These are phyloP conservation scores for Rhagophthalmus giganteus DNA, from an alignment of 2,888 invertebrate species.

Conservation along the genomic window DNA sequence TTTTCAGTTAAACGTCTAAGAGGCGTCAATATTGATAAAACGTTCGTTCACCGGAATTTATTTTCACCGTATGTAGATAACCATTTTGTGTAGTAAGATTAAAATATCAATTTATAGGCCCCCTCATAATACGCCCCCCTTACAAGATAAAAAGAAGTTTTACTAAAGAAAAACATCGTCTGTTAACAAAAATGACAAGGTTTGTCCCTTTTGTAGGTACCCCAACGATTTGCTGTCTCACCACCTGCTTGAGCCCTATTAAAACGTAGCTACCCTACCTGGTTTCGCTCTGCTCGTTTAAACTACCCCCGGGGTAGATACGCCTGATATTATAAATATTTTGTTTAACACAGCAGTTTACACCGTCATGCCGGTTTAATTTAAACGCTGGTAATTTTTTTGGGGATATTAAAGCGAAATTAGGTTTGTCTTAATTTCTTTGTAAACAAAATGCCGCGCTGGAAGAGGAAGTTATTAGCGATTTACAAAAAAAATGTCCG, in stretches of 20 bases:
- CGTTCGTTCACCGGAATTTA: conserved; percentile 28
- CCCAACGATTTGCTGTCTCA: conserved; percentile 24
- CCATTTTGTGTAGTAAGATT: conserved; percentile 8
- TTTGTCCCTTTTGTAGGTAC: conserved; percentile 24
- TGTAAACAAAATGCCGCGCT: conserved; percentile 5
- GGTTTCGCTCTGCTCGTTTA: conserved; percentile 17
- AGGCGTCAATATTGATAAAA: conserved; percentile 30
- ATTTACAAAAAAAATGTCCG: too few relatives aligned
- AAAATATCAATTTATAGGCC: conserved; percentile 18
- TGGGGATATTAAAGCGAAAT: conserved; percentile 12
- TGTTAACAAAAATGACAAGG: conserved; percentile 27
- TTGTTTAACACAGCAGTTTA: conserved; percentile 29
- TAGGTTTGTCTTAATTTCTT: conserved; percentile 8
- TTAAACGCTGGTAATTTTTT: conserved; percentile 10
- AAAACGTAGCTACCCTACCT: conserved; percentile 20
- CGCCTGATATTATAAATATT: conserved; percentile 24
- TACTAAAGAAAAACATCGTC: conserved; percentile 13
- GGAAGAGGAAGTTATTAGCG: conserved; percentile 1
- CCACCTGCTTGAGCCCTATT: conserved; percentile 28
- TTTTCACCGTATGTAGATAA: conserved; percentile 8
- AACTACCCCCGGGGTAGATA: conserved; percentile 19
- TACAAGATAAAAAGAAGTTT: conserved; percentile 14
- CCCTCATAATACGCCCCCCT: conserved; percentile 10
- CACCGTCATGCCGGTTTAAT: conserved; percentile 20
- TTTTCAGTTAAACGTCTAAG: conserved; percentile 19